Evolutionary conservation across 2,888 invertebrate species (phyloP).

Genomic region (Folsomia candida): DNA sequence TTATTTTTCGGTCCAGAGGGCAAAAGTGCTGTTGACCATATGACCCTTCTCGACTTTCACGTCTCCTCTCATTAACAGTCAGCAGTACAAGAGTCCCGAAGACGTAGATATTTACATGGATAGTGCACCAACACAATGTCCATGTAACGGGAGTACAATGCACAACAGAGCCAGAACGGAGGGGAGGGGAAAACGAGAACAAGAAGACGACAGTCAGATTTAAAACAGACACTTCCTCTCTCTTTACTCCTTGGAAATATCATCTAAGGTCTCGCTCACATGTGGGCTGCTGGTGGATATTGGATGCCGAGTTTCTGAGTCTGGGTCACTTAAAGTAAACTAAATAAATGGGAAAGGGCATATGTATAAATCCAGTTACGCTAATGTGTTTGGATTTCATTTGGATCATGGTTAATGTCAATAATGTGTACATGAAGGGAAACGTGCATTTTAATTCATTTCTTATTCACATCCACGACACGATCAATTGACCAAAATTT

Average conservation of each 20-base stretch:
- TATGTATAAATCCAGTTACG: not conserved
- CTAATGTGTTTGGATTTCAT: not conserved
- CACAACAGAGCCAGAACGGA: not conserved
- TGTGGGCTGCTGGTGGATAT: not conserved
- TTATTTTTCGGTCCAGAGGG: slow-evolving; percentile 8
- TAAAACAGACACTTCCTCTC: slow-evolving; percentile 1
- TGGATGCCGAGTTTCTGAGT: no score
- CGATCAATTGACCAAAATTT: no score
- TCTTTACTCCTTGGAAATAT: not conserved
- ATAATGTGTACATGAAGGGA: not conserved
- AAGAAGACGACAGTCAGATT: not conserved
- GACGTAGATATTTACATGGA: no score
- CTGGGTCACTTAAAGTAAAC: not conserved
- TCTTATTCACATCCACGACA: no score
- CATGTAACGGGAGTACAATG: no score
- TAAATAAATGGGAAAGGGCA: not conserved
- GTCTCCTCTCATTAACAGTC: not conserved
- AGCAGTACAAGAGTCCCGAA: no score
- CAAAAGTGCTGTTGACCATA: slow-evolving; percentile 9
- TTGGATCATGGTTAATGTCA: slow-evolving; percentile 3
- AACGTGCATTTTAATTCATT: no score
- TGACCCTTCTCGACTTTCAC: slow-evolving; percentile 1
- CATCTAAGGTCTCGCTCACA: not conserved
- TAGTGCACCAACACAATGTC: not conserved
- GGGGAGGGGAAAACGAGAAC: not conserved